A percentile compares a stretch with the other conserved stretches of the same genome.
These are phyloP conservation scores for Discoglossus pictus DNA, from an alignment of 2,797 vertebrate genomes.

Conservation along the genomic window DNA sequence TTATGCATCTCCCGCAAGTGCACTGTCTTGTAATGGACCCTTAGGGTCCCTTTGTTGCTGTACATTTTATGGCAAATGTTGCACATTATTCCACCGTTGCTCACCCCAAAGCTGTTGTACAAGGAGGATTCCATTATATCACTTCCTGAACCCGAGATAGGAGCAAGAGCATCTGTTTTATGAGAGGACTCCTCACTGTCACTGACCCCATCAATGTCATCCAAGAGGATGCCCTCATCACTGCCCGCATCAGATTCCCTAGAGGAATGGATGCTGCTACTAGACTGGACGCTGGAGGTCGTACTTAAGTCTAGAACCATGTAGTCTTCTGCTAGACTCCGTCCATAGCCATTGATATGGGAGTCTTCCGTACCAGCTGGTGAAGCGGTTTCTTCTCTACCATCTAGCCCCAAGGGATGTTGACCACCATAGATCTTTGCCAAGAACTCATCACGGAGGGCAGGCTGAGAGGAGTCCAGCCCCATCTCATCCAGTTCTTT, in stretches of 20 bases:
- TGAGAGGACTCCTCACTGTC: conserved; percentile 87
- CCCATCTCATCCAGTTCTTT: conserved; percentile 99
- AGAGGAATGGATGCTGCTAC: conserved; percentile 94
- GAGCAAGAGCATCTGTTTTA: conserved; percentile 70
- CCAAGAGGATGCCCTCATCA: conserved; percentile 93
- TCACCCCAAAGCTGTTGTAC: conserved; percentile 79
- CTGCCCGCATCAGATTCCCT: conserved; percentile 93
- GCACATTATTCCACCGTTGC: conserved; percentile 90
- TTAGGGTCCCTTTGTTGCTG: conserved; percentile 98
- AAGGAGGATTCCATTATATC: conserved; percentile 79
- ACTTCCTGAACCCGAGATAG: conserved; percentile 67
- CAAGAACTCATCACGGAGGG: conserved; percentile 88
- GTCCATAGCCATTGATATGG: conserved; percentile 84
- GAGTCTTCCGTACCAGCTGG: conserved; percentile 84
- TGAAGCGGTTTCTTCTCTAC: conserved; percentile 80
- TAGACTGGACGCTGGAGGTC: conserved; percentile 92
- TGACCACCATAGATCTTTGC: conserved; percentile 81
- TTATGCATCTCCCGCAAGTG: conserved; percentile 98
- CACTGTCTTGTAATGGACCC: conserved; percentile 97
- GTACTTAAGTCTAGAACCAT: conserved; percentile 96
- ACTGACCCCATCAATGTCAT: conserved; percentile 88
- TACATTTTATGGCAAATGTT: conserved; percentile 99
- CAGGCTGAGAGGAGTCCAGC: conserved; percentile 88
- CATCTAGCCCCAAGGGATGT: conserved; percentile 76
- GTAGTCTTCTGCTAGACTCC: conserved; percentile 86